These are phyloP conservation scores for Albula goreensis DNA, from an alignment of 2,113 vertebrate genomes.

Conservation along the genomic window DNA sequence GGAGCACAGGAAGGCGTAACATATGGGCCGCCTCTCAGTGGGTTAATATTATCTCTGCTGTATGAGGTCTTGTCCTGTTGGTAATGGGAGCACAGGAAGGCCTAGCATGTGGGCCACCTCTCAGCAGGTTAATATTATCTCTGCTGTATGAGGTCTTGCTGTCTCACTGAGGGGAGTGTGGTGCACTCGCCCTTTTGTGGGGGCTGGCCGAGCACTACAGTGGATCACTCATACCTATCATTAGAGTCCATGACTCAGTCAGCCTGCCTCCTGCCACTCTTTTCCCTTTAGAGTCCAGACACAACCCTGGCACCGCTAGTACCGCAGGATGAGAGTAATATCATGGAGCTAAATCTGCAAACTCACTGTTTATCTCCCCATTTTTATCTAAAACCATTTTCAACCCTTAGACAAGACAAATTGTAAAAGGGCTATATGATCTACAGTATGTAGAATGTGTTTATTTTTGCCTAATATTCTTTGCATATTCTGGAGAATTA, in stretches of 20 bases:
- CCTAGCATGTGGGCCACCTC: background rate
- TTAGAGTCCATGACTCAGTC: slow-evolving; percentile 5
- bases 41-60: background rate
- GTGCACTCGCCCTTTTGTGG: background rate
- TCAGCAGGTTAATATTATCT: background rate
- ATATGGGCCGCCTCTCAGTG: background rate
- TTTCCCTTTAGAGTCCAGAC: background rate
- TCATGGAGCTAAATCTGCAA: too few species aligned
- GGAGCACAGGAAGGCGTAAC: background rate
- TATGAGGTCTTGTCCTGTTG: background rate
- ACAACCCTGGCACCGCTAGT: background rate
- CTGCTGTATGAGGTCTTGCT: background rate
- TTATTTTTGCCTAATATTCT: background rate
- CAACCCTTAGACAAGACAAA: too few species aligned
- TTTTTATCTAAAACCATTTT: background rate
- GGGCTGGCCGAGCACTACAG: background rate
- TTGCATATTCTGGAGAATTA: background rate
- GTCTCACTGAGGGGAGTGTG: background rate
- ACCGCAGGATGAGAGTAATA: too few species aligned
- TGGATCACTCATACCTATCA: background rate
- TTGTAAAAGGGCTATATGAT: too few species aligned
- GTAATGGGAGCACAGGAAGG: background rate
- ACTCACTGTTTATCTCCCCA: background rate
- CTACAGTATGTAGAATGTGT: background rate
- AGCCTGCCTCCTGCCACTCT: background rate